A percentile compares a stretch with the other conserved stretches of the same genome.
phyloP scores from a whole-genome alignment of 2,797 vertebrate genomes.

The Melanotaenia nigrans region DNA sequence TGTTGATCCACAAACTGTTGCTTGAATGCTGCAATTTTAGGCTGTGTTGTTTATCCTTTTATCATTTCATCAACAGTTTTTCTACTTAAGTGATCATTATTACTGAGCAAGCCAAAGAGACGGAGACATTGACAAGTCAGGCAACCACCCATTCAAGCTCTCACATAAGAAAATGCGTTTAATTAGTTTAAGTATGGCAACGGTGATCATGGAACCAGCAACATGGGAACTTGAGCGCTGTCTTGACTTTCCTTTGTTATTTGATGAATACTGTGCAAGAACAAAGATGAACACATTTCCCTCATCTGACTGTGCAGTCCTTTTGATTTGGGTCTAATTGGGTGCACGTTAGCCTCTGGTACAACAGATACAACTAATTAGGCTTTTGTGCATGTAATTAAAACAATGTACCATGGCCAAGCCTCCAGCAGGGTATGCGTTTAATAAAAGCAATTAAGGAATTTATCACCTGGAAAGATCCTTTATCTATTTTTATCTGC shows the following conservation, averaged over 20 bases:
- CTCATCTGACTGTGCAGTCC: constrained; percentile 58
- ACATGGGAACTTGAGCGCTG: constrained; percentile 51
- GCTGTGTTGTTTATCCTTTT: constrained; percentile 45
- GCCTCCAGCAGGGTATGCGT: constrained; percentile 77
- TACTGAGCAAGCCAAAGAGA: constrained; percentile 46
- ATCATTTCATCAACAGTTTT: constrained; percentile 52
- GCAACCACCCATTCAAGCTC: constrained; percentile 41
- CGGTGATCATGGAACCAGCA: constrained; percentile 67
- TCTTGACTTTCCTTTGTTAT: constrained; percentile 57
- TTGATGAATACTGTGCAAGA: constrained; percentile 61
- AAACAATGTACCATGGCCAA: constrained; percentile 78
- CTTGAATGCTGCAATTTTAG: constrained; percentile 41
- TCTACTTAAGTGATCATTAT: constrained; percentile 51
- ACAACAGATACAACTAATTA: constrained; percentile 85
- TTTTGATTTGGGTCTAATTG: constrained; percentile 84
- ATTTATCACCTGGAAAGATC: constrained; percentile 82
- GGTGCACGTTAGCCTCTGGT: constrained; percentile 81
- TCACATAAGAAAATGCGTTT: constrained; percentile 48
- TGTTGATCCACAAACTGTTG: constrained; percentile 59
- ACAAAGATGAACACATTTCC: constrained; percentile 54
- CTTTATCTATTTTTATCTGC: constrained; percentile 70
- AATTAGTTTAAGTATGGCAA: constrained; percentile 70
- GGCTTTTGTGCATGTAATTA: constrained; percentile 82
- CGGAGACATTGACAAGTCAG: constrained; percentile 46
- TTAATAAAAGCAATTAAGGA: constrained; percentile 82